Evolutionary conservation across 2,113 vertebrate genomes (phyloP).

Genomic region (Mirounga angustirostris): DNA sequence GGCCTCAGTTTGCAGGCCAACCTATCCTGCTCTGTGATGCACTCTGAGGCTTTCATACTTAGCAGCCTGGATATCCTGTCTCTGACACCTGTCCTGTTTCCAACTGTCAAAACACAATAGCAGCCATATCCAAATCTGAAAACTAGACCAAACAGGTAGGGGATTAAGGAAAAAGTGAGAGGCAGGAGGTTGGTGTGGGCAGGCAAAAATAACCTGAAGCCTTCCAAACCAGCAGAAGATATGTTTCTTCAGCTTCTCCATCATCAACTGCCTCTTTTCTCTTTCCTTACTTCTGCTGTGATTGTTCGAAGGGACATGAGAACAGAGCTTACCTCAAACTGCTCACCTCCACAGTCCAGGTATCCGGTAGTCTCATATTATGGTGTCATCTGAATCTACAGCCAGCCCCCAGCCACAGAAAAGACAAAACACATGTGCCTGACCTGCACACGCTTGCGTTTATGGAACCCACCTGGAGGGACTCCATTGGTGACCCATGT

Average conservation of each 20-base stretch:
- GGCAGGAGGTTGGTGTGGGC: neutral
- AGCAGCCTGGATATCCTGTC: neutral
- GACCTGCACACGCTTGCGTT: neutral
- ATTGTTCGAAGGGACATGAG: neutral
- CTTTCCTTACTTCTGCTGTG: neutral
- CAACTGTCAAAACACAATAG: neutral
- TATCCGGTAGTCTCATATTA: neutral
- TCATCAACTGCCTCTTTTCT: neutral
- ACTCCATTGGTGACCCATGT: conserved; percentile 95
- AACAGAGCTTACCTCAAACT: neutral
- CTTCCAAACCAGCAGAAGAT: neutral
- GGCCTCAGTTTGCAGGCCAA: neutral
- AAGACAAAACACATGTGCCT: neutral
- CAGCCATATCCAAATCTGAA: neutral
- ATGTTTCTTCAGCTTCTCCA: neutral
- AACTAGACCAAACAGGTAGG: neutral
- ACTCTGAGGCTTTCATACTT: neutral
- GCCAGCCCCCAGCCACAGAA: neutral
- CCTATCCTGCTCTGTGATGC: neutral
- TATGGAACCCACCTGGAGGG: conserved; percentile 91
- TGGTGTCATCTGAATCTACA: neutral
- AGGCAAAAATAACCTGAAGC: neutral
- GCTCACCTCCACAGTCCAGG: neutral
- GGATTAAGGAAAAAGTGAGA: neutral
- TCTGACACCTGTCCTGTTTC: neutral